Conservation (phyloP, 2,113 vertebrate genomes). For the Heliornis fulica region DNA sequence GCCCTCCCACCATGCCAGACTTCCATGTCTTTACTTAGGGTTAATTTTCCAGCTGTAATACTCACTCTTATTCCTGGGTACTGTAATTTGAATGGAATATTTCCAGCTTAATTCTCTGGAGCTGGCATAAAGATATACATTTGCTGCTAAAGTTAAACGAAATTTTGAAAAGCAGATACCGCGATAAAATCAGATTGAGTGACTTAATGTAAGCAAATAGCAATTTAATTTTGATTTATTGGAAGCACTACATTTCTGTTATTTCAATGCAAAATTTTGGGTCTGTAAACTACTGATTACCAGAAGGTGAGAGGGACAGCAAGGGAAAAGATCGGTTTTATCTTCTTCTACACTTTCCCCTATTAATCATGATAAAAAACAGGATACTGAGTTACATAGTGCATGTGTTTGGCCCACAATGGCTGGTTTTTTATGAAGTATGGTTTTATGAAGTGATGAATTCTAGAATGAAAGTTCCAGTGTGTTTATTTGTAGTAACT, state of each 20-base stretch:
- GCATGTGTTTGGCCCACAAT: neutral
- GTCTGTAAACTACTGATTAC: neutral
- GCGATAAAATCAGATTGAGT: neutral
- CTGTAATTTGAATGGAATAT: neutral
- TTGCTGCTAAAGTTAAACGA: neutral
- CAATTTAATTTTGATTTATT: neutral
- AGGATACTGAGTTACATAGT: neutral
- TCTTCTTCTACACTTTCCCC: neutral
- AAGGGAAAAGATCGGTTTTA: neutral
- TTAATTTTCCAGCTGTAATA: neutral
- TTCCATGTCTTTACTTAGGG: neutral
- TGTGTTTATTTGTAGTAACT: neutral
- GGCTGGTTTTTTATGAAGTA: neutral
- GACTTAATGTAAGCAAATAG: neutral
- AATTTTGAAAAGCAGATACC: neutral
- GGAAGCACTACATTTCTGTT: neutral
- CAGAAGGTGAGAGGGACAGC: neutral
- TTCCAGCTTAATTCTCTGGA: neutral
- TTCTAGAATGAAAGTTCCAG: neutral
- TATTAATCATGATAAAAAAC: neutral
- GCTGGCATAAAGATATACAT: neutral
- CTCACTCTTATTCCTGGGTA: neutral
- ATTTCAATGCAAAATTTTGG: neutral
- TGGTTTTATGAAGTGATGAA: slow-evolving; percentile 35
- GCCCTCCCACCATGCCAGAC: neutral